These are phyloP conservation scores for Chrysodeixis includens DNA, from an alignment of 2,888 invertebrate genomes.

Conservation along the genomic window DNA sequence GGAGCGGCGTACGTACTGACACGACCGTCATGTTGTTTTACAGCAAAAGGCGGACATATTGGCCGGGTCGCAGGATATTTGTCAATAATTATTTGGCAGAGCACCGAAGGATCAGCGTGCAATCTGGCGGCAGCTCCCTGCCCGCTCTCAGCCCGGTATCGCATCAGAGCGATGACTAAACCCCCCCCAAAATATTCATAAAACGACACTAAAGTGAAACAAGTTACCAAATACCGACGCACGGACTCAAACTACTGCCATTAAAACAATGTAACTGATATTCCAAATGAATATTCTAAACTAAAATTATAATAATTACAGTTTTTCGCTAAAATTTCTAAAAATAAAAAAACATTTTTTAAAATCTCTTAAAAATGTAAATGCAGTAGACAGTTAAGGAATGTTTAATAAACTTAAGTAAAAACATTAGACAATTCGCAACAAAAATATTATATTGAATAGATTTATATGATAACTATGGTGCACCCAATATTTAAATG, in stretches of 20 bases:
- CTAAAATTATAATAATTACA: conserved; percentile 42
- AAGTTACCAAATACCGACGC: conserved; percentile 36
- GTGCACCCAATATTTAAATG: conserved; percentile 85
- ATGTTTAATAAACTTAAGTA: conserved; percentile 73
- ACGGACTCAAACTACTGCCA: conserved; percentile 67
- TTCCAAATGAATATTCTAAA: conserved; percentile 52
- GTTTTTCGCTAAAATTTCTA: conserved; percentile 54
- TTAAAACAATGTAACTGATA: conserved; percentile 62
- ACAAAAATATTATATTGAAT: conserved; percentile 74
- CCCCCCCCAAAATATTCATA: conserved; percentile 54
- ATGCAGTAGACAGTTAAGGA: conserved; percentile 73
- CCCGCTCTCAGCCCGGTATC: conserved; percentile 87
- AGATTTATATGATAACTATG: conserved; percentile 78
- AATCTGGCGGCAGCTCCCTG: conserved; percentile 87
- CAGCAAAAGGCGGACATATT: conserved; percentile 90
- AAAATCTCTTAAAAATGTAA: conserved; percentile 68
- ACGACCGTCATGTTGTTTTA: conserved; percentile 84
- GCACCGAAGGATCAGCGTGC: conserved; percentile 89
- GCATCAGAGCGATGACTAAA: conserved; percentile 88
- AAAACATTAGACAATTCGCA: conserved; percentile 70
- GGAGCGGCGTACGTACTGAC: conserved; percentile 73
- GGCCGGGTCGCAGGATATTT: conserved; percentile 89
- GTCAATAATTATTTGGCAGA: conserved; percentile 90
- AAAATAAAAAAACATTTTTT: conserved; percentile 48
- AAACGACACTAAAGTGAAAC: conserved; percentile 51